Percentiles rank a stretch among this genome's conserved stretches.
Conservation (phyloP, 2,113 vertebrate species). For the Pomatorhinus ruficollis region DNA sequence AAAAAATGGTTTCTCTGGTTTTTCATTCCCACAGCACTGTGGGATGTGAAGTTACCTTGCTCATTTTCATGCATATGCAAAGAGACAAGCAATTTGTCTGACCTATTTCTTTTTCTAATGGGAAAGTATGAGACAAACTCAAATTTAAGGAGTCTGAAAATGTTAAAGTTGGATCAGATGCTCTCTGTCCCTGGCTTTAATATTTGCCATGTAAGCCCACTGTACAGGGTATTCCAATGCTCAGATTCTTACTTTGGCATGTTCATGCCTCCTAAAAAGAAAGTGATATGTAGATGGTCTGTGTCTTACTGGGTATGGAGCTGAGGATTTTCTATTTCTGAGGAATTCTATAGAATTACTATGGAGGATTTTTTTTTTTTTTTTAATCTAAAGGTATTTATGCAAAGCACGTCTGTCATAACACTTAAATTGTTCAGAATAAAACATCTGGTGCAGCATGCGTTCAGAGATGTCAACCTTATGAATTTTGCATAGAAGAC, state of each 20-base stretch:
- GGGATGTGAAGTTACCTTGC: not conserved
- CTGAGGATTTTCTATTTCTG: not conserved
- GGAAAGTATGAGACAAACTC: not conserved
- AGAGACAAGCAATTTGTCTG: not conserved
- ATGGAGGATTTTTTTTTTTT: not conserved
- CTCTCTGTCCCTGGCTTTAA: not conserved
- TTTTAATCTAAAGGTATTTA: not conserved
- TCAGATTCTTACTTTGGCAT: not conserved
- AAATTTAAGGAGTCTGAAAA: not conserved
- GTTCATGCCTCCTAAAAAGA: not conserved
- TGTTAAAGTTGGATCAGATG: not conserved
- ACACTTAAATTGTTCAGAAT: not conserved
- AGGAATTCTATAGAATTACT: too few relatives aligned
- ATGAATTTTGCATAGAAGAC: not conserved
- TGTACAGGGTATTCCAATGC: not conserved
- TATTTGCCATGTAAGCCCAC: not conserved
- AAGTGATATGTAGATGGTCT: not conserved
- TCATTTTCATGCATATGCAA: conserved; percentile 17
- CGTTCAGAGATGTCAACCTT: not conserved
- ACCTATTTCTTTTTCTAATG: conserved; percentile 18
- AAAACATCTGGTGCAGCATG: not conserved
- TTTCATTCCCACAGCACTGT: not conserved
- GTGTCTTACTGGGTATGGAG: not conserved
- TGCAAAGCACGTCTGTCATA: not conserved
- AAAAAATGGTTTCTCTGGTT: not conserved